Conservation (phyloP, 2,113 vertebrate species). For the Anoplopoma fimbria region DNA sequence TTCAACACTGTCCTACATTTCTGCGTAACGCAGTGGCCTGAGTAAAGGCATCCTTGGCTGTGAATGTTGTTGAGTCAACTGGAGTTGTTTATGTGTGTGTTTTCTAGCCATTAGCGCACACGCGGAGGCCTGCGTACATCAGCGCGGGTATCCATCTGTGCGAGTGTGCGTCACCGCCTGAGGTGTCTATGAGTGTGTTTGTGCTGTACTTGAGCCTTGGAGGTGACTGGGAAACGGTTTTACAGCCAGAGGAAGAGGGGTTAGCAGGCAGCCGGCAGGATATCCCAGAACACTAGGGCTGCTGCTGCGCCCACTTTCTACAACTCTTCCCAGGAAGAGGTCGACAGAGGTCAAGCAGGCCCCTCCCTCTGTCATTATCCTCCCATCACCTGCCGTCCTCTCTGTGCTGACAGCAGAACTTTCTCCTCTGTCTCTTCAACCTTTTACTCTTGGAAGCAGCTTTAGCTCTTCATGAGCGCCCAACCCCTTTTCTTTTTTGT, state of each 20-base stretch:
- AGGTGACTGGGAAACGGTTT: slow-evolving; percentile 68
- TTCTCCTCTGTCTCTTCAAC: slow-evolving; percentile 57
- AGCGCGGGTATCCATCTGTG: slow-evolving; percentile 53
- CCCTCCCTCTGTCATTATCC: slow-evolving; percentile 78
- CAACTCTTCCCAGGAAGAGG: slow-evolving; percentile 77
- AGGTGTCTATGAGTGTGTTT: slow-evolving; percentile 41
- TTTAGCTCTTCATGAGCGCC: slow-evolving; percentile 53
- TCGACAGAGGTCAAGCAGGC: slow-evolving; percentile 71
- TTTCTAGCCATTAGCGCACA: slow-evolving; percentile 58
- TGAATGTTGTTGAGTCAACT: slow-evolving; percentile 66
- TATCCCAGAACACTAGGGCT: slow-evolving; percentile 79
- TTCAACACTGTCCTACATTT: slow-evolving; percentile 62
- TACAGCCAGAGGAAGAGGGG: slow-evolving; percentile 68
- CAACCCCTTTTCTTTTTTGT: slow-evolving; percentile 48
- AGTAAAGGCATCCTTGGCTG: slow-evolving; percentile 65
- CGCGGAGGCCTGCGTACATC: slow-evolving; percentile 45
- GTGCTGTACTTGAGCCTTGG: slow-evolving; percentile 38
- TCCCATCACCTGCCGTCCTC: slow-evolving; percentile 77
- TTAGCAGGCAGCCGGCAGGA: slow-evolving; percentile 77
- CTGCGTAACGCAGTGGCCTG: slow-evolving; percentile 50
- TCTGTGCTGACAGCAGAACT: slow-evolving; percentile 73
- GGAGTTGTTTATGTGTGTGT: slow-evolving; percentile 20
- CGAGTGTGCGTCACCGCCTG: slow-evolving; percentile 33
- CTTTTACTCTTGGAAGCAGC: slow-evolving; percentile 54
- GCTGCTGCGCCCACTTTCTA: slow-evolving; percentile 77